A percentile compares a stretch with the other conserved stretches of the same genome.
Conservation (phyloP, 2,888 invertebrate species). For the Eupithecia pulchellata region DNA sequence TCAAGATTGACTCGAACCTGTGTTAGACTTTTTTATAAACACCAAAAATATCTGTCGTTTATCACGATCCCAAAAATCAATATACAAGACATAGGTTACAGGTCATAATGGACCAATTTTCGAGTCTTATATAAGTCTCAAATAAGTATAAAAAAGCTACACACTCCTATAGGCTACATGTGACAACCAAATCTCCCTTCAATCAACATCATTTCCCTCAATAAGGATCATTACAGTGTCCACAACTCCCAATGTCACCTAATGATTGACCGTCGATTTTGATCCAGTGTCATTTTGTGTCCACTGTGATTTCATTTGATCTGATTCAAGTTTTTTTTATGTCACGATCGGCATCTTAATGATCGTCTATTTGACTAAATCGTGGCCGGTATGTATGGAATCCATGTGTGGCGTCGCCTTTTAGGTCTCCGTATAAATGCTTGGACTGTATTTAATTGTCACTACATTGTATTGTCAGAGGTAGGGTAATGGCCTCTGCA, state of each 20-base stretch:
- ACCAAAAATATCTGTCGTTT: neutral
- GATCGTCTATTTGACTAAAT: slow-evolving; percentile 71
- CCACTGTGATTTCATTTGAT: slow-evolving; percentile 55
- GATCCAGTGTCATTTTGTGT: slow-evolving; percentile 18
- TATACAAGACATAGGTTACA: neutral
- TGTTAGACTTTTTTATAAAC: neutral
- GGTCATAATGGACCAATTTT: neutral
- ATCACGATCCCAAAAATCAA: slow-evolving; percentile 4
- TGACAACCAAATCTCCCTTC: slow-evolving; percentile 4
- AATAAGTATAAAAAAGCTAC: neutral
- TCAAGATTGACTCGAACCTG: too few species aligned
- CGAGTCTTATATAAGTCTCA: neutral
- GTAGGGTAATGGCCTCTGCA: neutral
- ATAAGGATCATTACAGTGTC: slow-evolving; percentile 48
- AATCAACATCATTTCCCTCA: slow-evolving; percentile 25
- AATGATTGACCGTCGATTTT: slow-evolving; percentile 9
- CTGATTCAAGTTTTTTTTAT: slow-evolving; percentile 59
- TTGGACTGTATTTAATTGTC: slow-evolving; percentile 7
- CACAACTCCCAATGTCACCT: slow-evolving; percentile 12
- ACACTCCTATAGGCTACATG: neutral
- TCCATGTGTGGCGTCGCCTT: slow-evolving; percentile 29
- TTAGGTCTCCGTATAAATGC: neutral
- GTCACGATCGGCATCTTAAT: slow-evolving; percentile 69
- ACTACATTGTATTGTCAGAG: slow-evolving; percentile 1
- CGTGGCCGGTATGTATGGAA: slow-evolving; percentile 30